Evolutionary conservation across 1,140 invertebrate genomes (phyloP).

Genomic region (Drosophila sproati): DNA sequence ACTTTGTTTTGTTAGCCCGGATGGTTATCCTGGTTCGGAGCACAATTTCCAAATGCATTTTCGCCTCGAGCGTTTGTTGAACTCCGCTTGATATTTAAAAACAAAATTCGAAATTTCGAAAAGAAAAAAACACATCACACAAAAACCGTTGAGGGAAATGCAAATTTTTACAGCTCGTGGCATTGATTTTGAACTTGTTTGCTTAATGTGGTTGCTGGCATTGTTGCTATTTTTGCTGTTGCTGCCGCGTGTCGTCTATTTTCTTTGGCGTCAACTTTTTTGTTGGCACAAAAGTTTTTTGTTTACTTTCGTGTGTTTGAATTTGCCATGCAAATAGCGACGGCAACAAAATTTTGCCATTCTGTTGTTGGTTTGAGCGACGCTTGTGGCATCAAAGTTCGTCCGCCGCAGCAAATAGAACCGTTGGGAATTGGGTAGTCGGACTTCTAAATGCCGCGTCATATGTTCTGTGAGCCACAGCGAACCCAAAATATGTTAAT

Average conservation of each 20-base stretch:
- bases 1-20: conserved; percentile 51
- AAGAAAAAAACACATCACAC: conserved; percentile 38
- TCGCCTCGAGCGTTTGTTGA: conserved; percentile 71
- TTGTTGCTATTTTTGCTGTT: conserved; percentile 17
- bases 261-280: conserved; percentile 68
- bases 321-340: conserved; percentile 71
- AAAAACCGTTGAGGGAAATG: conserved; percentile 68
- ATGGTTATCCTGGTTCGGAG: conserved; percentile 37
- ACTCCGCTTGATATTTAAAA: conserved; percentile 67
- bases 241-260: conserved; percentile 43
- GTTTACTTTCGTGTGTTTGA: conserved; percentile 73
- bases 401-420: conserved; percentile 33
- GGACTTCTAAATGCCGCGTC: conserved; percentile 24
- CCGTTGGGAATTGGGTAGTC: conserved; percentile 34
- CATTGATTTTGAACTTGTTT: conserved; percentile 73
- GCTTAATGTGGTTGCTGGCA: conserved; percentile 22
- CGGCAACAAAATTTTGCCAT: conserved; percentile 51
- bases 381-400: conserved; percentile 26
- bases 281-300: conserved; percentile 59
- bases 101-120: conserved; percentile 23
- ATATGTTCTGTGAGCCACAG: conserved; percentile 50
- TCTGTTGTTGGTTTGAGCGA: conserved; percentile 21
- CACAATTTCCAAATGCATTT: conserved; percentile 67
- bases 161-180: conserved; percentile 76
- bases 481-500: conserved; percentile 64